A percentile compares a stretch with the other conserved stretches of the same genome.
Conservation (phyloP, 1,140 invertebrate species). For the Diploscapter pachys region DNA sequence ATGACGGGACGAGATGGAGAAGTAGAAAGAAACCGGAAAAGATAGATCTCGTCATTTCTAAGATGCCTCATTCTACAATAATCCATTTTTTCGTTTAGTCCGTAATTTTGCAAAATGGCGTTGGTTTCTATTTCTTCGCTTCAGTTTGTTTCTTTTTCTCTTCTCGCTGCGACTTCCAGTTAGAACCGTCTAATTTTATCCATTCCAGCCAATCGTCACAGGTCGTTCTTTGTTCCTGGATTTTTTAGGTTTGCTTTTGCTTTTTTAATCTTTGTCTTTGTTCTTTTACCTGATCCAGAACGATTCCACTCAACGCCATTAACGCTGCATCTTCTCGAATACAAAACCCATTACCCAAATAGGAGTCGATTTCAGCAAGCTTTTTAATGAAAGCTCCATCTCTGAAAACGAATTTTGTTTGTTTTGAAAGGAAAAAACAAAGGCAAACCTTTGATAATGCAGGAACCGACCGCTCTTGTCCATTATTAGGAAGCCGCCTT, state of each 20-base stretch:
- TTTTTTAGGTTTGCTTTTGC: background rate
- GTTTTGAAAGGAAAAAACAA: background rate
- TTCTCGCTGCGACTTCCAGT: conserved; percentile 41
- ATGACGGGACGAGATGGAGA: background rate
- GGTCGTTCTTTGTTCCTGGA: conserved; percentile 46
- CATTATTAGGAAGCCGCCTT: conserved; percentile 44
- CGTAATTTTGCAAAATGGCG: too few relatives aligned
- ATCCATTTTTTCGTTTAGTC: too few relatives aligned
- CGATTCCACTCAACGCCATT: conserved; percentile 53
- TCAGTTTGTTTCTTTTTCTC: background rate
- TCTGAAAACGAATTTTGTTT: background rate
- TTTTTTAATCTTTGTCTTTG: background rate
- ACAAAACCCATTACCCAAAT: conserved; percentile 55
- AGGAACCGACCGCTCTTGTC: conserved; percentile 55
- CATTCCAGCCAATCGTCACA: conserved; percentile 57
- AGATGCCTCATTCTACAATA: too few relatives aligned
- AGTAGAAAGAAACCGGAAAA: too few relatives aligned
- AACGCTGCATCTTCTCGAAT: conserved; percentile 46
- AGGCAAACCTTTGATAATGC: conserved; percentile 4
- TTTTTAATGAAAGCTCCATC: conserved; percentile 41
- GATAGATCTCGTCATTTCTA: too few relatives aligned
- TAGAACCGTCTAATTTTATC: conserved; percentile 49
- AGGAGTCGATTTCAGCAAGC: conserved; percentile 50
- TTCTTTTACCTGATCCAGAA: conserved; percentile 39
- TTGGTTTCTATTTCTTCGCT: background rate